A percentile compares a stretch with the other conserved stretches of the same genome.
Evolutionary conservation across 2,888 invertebrate species (phyloP).

Genomic region (Gymnosoma rotundatum): DNA sequence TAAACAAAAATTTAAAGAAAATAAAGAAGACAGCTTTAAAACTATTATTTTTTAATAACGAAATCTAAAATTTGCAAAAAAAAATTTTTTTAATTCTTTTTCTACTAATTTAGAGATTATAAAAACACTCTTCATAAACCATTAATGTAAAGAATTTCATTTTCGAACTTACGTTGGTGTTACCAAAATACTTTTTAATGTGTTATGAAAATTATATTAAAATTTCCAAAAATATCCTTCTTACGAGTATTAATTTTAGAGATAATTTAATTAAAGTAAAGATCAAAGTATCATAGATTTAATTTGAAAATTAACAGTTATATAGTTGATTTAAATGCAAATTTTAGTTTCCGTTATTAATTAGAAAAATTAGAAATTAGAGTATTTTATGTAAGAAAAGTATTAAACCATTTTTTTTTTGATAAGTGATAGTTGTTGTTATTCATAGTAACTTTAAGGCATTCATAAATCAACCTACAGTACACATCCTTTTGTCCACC

Average conservation of each 20-base stretch:
- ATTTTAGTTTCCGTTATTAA: slow-evolving; percentile 25
- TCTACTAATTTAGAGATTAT: not conserved
- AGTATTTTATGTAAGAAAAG: slow-evolving; percentile 9
- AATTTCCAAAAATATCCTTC: too few relatives aligned
- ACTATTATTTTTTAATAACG: not conserved
- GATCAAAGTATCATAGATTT: too few relatives aligned
- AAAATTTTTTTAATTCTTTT: too few relatives aligned
- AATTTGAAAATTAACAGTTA: not conserved
- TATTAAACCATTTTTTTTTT: slow-evolving; percentile 11
- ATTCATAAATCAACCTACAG: slow-evolving; percentile 85
- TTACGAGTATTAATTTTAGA: too few relatives aligned
- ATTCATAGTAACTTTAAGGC: slow-evolving; percentile 34
- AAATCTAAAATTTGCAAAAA: slow-evolving; percentile 30
- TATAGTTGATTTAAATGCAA: slow-evolving; percentile 12
- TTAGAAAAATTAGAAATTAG: not conserved
- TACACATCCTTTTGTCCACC: slow-evolving; percentile 91
- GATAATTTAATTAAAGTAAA: too few relatives aligned
- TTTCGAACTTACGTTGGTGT: too few relatives aligned
- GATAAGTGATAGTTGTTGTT: not conserved
- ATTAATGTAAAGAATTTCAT: too few relatives aligned
- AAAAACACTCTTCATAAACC: too few relatives aligned
- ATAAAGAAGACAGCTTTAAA: slow-evolving; percentile 32
- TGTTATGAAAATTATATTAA: too few relatives aligned
- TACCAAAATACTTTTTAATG: too few relatives aligned
- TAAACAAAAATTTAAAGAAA: slow-evolving; percentile 54